These are phyloP conservation scores for Tamias sibiricus DNA, from an alignment of 2,113 vertebrate genomes.

Conservation along the genomic window DNA sequence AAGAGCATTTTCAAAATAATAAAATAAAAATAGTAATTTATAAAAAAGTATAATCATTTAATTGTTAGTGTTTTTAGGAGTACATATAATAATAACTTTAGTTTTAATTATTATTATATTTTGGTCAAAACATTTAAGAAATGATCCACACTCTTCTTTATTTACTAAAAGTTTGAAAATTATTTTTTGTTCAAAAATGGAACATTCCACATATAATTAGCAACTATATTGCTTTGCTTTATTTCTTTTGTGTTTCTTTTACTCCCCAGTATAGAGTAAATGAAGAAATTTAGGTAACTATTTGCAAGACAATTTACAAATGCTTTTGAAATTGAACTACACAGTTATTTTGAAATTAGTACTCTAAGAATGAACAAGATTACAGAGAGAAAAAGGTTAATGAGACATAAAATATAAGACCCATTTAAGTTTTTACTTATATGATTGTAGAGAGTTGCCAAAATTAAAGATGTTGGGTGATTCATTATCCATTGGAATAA, in stretches of 20 bases:
- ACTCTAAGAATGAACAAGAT: background rate
- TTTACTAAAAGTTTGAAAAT: background rate
- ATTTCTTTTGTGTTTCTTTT: background rate
- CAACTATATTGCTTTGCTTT: background rate
- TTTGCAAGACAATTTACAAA: background rate
- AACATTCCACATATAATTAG: background rate
- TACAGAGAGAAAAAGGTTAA: background rate
- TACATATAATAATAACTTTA: background rate
- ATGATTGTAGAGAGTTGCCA: rapidly evolving
- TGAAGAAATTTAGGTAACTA: background rate
- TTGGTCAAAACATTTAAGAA: background rate
- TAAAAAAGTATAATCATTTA: background rate
- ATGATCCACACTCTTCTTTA: background rate
- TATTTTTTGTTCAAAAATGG: background rate
- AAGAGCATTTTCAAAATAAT: background rate
- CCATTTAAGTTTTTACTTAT: background rate
- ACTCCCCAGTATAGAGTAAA: background rate
- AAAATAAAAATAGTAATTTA: background rate
- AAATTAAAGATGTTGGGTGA: conserved; percentile 15
- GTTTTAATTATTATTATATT: background rate
- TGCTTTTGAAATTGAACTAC: background rate
- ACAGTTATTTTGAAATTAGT: conserved; percentile 28
- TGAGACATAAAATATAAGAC: background rate
- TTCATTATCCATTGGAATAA: conserved; percentile 18
- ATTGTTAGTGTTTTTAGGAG: background rate